Evolutionary conservation across 2,113 vertebrate genomes (phyloP), one percentile per base, ranked within the genome.

Genomic region (Psophia crepitans): DNA sequence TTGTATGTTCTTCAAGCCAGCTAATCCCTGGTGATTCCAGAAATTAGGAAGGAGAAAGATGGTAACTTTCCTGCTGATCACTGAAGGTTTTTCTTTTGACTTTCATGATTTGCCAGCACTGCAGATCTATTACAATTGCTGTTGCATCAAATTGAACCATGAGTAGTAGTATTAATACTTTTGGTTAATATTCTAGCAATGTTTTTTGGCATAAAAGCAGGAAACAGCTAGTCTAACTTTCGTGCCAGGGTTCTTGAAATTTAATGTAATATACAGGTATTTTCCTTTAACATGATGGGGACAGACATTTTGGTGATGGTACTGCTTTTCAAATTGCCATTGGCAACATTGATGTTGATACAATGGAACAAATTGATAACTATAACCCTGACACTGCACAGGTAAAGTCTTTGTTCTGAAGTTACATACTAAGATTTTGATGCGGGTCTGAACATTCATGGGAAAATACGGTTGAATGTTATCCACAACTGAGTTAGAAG

Each of bases 291-390:
- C 89, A 3, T 56, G 46, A 65, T 46, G 48, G 82, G 37, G 76
- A 89, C 94, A 99, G 99, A 66, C 98, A 99, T 87, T 46, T 99
- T 35, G 99, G 99, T 74, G 98, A 99, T 91, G 93, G 94, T 24
- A 87, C 96, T 91, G 99, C 99, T 80, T 97, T 99, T 73, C 98
- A 99, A 54, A 99, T 99, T 98, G 99, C 99, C 21, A 92, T 99
- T 90, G 99, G 99, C 87, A 99, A 99, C 92, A 87, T 99, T 91
- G 98, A 99, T 93, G 94, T 99, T 27, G 97, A 99, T 97, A 99
- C 98, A 58, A 97, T 99, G 98, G 93, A 99, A 94, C 97, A 95
- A 90, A 99, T 99, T 6, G 99, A 99, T 90, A 66, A 99, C 93
- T 99, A 99, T 77, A 98, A 96, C 91, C 99, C 99, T 17, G 99